Evolutionary conservation across 2,113 vertebrate genomes (phyloP).

Genomic region (Gobio gobio): DNA sequence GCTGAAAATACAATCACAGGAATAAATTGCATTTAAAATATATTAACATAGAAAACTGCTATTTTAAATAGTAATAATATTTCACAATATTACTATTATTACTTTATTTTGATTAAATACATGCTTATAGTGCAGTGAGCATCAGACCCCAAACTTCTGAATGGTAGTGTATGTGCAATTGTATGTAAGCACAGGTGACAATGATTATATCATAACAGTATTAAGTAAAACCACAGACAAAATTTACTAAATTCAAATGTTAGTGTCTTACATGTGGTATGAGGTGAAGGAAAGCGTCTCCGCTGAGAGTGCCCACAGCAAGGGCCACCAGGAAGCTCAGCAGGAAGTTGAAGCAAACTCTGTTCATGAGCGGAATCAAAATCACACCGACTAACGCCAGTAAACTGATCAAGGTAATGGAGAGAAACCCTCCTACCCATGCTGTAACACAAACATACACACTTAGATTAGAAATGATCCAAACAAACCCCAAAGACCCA

Average conservation of each 20-base stretch:
- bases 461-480: not conserved
- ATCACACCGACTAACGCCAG: conserved; percentile 90
- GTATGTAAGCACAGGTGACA: too few species aligned
- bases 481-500: not conserved
- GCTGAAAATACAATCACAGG: too few species aligned
- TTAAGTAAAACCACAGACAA: too few species aligned
- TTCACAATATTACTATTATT: too few species aligned
- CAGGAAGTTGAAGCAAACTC: conserved; percentile 95
- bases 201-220: too few species aligned
- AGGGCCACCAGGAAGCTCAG: conserved; percentile 96
- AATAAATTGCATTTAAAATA: too few species aligned
- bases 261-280: conserved; percentile 91
- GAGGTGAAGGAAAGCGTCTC: conserved; percentile 95
- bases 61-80: too few species aligned
- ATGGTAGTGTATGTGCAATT: too few species aligned
- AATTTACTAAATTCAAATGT: not conserved
- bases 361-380: conserved; percentile 93
- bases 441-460: conserved; percentile 74
- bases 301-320: conserved; percentile 94
- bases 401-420: conserved; percentile 94
- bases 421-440: conserved; percentile 92
- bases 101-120: too few species aligned
- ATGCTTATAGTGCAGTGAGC: too few species aligned
- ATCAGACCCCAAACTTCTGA: too few species aligned
- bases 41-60: too few species aligned